Evolutionary conservation across 2,113 vertebrate genomes (phyloP).

Genomic region (Ia io): DNA sequence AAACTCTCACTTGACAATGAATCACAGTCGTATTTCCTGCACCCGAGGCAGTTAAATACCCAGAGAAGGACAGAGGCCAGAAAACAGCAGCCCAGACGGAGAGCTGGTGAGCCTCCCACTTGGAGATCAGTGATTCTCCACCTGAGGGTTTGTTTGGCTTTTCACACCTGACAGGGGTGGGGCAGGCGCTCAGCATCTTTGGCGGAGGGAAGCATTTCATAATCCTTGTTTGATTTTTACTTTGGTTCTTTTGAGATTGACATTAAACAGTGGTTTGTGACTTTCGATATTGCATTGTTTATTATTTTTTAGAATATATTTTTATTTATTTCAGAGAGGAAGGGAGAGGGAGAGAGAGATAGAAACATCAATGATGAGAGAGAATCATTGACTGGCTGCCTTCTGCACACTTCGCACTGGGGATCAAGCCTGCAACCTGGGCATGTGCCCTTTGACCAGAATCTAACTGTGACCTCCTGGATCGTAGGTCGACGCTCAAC

Average conservation of each 20-base stretch:
- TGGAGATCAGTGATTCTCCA: neutral
- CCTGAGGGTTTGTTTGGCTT: rapidly evolving
- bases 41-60: neutral
- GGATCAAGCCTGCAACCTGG: too few relatives aligned
- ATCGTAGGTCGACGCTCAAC: too few relatives aligned
- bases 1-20: rapidly evolving
- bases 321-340: too few relatives aligned
- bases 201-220: neutral
- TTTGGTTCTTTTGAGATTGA: neutral
- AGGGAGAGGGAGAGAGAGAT: too few relatives aligned
- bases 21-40: neutral
- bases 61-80: neutral
- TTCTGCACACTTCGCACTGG: too few relatives aligned
- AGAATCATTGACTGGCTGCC: too few relatives aligned
- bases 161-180: neutral
- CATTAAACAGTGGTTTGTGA: neutral
- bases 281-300: neutral
- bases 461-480: too few relatives aligned
- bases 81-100: neutral
- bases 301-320: too few relatives aligned
- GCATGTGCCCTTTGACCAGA: too few relatives aligned
- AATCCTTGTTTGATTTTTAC: neutral
- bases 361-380: too few relatives aligned
- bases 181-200: neutral
- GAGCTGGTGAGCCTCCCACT: neutral